A percentile compares a stretch with the other conserved stretches of the same genome.
phyloP scores from a whole-genome alignment of 2,113 vertebrate genomes.

The Poecilia latipinna region DNA sequence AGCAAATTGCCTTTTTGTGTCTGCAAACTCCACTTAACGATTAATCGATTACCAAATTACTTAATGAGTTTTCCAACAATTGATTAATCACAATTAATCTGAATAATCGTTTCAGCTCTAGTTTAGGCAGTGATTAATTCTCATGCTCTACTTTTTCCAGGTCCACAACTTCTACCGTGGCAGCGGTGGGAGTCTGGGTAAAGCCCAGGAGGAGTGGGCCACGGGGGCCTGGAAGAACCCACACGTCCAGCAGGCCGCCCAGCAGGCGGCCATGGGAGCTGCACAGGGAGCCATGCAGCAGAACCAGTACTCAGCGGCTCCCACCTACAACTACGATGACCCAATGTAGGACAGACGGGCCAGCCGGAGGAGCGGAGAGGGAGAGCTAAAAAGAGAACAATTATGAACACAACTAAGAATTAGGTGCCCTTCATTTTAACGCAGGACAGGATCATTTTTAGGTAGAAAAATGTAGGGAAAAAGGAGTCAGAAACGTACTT shows the following conservation, averaged over 20 bases:
- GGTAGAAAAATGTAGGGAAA: slow-evolving; percentile 47
- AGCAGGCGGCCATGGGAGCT: slow-evolving; percentile 92
- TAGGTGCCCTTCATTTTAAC: slow-evolving; percentile 69
- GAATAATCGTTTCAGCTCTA: too few species aligned
- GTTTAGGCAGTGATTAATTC: too few species aligned
- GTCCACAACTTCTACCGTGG: slow-evolving; percentile 93
- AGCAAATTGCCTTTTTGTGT: too few species aligned
- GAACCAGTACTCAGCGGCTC: slow-evolving; percentile 92
- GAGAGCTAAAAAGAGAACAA: slow-evolving; percentile 69
- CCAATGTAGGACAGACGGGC: slow-evolving; percentile 86
- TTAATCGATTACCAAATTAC: too few species aligned
- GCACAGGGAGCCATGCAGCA: slow-evolving; percentile 91
- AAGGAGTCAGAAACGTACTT: slow-evolving; percentile 41
- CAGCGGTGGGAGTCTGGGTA: slow-evolving; percentile 94
- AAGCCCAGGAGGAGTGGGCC: slow-evolving; percentile 98
- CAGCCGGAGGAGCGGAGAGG: slow-evolving; percentile 21
- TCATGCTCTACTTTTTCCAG: slow-evolving; percentile 23
- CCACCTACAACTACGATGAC: slow-evolving; percentile 94
- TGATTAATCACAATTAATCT: too few species aligned
- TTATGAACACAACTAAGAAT: slow-evolving; percentile 69
- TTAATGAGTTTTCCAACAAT: too few species aligned
- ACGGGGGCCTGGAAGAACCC: slow-evolving; percentile 98
- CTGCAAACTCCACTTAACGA: too few species aligned
- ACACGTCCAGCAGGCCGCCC: slow-evolving; percentile 93
- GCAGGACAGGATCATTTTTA: slow-evolving; percentile 45